Evolutionary conservation across 2,113 vertebrate species (phyloP), one percentile per base, ranked within the genome.

Genomic region (Osmerus mordax): DNA sequence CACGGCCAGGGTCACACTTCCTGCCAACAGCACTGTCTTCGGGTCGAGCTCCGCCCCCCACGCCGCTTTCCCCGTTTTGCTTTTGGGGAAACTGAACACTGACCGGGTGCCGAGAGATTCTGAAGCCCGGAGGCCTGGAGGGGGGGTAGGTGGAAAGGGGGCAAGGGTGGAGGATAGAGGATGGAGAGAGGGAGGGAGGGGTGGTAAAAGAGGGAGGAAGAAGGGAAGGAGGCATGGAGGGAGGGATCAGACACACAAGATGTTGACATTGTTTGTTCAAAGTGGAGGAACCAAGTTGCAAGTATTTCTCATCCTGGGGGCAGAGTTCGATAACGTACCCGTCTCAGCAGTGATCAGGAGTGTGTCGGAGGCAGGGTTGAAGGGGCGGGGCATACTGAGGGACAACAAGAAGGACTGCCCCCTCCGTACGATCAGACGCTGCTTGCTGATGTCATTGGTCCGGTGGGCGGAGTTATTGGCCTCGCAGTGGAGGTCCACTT

Each of bases 331-430:
- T 4, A 54, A 78, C 29, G 3, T 5, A 67, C 95, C 95, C 23
- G 94, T 96, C 62, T 77, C 67, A 2, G 79, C 89, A 0, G 65
- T 29, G 41, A 96, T 62, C 71, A 25, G 11, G 15, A 93, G 83
- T 0, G 59, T 85, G 65, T 91, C 82, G 7, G 76, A 21, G 3
- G 71, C 16, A 2, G 66, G 47, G 21, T 86, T 53, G 77, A 90
- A 92, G 0, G 25, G 51, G 0, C 56, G 41, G 0, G 65, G 0
- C 55, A 94, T 89, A 1, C 67, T 71, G 28, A 95, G 3, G 4
- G 73, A 88, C 63, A 96, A 19, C 1, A 52, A 79, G 86, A 97
- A 96, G 25, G 84, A 21, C 74, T 95, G 92, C 0, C 95, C 95
- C 7, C 94, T 78, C 21, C 96, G 88, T 72, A 95, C 83, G 0